phyloP scores from a whole-genome alignment of 2,797 vertebrate species.

The Apodemus agrarius region DNA sequence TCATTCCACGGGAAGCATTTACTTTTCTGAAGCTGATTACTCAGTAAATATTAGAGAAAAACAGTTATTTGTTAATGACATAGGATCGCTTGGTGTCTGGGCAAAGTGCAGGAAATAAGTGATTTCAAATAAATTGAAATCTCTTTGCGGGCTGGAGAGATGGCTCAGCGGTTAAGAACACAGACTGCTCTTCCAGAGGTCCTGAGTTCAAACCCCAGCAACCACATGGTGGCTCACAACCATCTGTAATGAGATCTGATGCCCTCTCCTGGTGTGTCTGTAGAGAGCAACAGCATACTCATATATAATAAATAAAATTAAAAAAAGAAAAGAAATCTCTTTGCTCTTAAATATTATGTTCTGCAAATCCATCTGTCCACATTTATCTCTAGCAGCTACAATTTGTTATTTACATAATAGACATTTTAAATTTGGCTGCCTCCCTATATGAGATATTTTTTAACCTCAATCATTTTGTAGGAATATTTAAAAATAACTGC shows the following conservation, averaged over 20 bases:
- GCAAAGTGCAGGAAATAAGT: conserved; percentile 4
- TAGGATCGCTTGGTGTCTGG: conserved; percentile 19
- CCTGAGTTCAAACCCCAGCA: too few species aligned
- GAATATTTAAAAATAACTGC: conserved; percentile 51
- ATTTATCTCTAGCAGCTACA: conserved; percentile 44
- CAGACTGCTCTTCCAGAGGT: too few species aligned
- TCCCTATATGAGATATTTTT: conserved; percentile 26
- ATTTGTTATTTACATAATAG: conserved; percentile 62
- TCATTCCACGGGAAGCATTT: conserved; percentile 40
- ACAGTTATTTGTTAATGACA: background rate
- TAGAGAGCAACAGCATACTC: too few species aligned
- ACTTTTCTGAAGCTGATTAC: conserved; percentile 31
- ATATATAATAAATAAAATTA: too few species aligned
- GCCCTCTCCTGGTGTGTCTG: too few species aligned
- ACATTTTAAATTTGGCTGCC: conserved; percentile 52
- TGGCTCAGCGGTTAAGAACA: too few species aligned
- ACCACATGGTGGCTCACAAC: too few species aligned
- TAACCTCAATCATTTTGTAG: conserved; percentile 50
- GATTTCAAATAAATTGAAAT: conserved; percentile 38
- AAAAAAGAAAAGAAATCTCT: too few species aligned
- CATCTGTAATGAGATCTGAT: too few species aligned
- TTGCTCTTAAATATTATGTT: conserved; percentile 48
- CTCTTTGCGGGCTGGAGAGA: too few species aligned
- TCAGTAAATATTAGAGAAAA: conserved; percentile 16
- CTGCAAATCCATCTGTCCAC: conserved; percentile 34